Conservation (phyloP, 30 jellyfish, hydroid and myxozoan genomes). For the Aurelia aurita complex sp. Pacific region DNA sequence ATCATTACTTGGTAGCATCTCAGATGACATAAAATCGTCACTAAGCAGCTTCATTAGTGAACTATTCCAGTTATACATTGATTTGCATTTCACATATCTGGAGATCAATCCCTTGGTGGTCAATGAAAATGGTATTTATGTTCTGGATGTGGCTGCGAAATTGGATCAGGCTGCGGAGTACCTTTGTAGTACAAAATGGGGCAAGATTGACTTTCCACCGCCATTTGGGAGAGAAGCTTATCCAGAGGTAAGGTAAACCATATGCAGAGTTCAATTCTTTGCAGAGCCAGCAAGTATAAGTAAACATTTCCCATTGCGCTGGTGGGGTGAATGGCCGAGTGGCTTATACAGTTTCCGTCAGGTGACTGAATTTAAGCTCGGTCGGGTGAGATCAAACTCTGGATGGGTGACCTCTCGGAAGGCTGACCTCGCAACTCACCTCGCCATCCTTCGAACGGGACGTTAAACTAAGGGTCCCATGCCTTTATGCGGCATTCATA, state of each 20-base stretch:
- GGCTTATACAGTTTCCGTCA: no score
- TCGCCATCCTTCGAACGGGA: no score
- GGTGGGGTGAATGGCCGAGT: no score
- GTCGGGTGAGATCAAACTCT: no score
- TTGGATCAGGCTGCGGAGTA: conserved; percentile 92
- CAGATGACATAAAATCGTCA: conserved; percentile 42
- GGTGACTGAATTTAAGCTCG: no score
- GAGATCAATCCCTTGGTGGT: conserved; percentile 93
- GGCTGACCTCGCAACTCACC: no score
- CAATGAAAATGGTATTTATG: conserved; percentile 66
- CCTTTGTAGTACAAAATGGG: conserved; percentile 91
- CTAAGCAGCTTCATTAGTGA: conserved; percentile 63
- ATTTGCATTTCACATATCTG: conserved; percentile 83
- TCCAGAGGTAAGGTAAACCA: conserved; percentile 64
- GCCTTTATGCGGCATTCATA: no score
- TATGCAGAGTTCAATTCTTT: neutral
- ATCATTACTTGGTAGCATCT: conserved; percentile 36
- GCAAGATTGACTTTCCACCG: conserved; percentile 79
- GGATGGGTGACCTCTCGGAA: no score
- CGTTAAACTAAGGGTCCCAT: no score
- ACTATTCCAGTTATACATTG: conserved; percentile 48
- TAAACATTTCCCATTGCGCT: no score
- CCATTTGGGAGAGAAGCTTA: conserved; percentile 95
- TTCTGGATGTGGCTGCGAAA: conserved; percentile 94
- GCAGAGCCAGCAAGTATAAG: no score